Conservation (phyloP, 2,888 invertebrate species). For the Vanessa cardui region DNA sequence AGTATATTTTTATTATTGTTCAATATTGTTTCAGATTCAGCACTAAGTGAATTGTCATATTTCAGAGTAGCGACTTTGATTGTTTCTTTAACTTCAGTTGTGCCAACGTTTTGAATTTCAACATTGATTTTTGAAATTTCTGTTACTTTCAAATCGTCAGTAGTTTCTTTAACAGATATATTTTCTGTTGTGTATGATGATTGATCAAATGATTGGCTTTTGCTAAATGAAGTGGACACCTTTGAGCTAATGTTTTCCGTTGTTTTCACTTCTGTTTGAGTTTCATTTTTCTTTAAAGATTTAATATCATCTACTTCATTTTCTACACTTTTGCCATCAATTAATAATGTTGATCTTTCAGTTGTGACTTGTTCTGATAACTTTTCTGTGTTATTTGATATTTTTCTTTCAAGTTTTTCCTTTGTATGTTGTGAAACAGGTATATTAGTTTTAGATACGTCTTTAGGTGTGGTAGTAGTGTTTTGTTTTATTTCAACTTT, state of each 20-base stretch:
- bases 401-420: slow-evolving; percentile 9
- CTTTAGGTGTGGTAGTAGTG: neutral
- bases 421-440: slow-evolving; percentile 6
- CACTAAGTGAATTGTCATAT: neutral
- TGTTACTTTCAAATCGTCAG: neutral
- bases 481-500: neutral
- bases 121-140: slow-evolving; percentile 6
- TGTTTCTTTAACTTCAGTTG: slow-evolving; percentile 5
- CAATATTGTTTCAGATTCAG: neutral
- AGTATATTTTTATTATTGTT: neutral
- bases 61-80: slow-evolving; percentile 2
- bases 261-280: neutral
- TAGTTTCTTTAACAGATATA: neutral
- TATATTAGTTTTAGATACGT: slow-evolving; percentile 16
- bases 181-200: neutral
- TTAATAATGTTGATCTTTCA: neutral
- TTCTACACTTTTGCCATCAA: neutral
- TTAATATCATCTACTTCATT: neutral
- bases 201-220: neutral
- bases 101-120: neutral
- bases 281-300: neutral
- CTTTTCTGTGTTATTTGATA: neutral
- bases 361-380: neutral
- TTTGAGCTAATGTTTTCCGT: neutral
- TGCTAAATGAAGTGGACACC: neutral